Evolutionary conservation across 2,797 vertebrate species (phyloP).

Genomic region (Anabas testudineus): DNA sequence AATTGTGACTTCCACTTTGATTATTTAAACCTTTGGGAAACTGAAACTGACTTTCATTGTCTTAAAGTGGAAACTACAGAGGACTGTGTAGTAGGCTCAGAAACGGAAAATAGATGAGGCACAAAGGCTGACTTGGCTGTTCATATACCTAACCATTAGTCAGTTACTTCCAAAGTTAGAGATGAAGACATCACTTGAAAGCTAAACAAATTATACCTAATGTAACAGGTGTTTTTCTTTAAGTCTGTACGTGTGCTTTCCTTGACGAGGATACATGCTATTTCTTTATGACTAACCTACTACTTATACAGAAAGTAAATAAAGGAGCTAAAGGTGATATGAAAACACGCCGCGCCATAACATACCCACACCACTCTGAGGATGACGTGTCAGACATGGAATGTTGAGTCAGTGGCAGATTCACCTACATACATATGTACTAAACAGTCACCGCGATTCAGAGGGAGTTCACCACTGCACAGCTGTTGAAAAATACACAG

Average conservation of each 20-base stretch:
- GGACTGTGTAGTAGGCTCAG: background rate
- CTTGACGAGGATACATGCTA: background rate
- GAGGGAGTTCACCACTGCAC: background rate
- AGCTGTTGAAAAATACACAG: background rate
- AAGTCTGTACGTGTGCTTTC: background rate
- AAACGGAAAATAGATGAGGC: background rate
- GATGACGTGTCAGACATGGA: constrained; percentile 33
- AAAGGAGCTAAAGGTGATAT: background rate
- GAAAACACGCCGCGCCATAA: background rate
- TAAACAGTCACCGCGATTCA: background rate
- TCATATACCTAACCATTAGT: background rate
- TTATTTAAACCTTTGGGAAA: too few relatives aligned
- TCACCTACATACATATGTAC: background rate
- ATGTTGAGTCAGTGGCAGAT: constrained; percentile 33
- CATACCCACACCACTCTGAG: background rate
- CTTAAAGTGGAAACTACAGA: background rate
- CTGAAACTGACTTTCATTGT: background rate
- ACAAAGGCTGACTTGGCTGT: background rate
- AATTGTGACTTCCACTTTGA: background rate
- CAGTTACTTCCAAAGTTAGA: too few relatives aligned
- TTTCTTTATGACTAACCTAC: background rate
- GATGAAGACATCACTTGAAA: background rate
- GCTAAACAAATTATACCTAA: background rate
- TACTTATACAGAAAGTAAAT: background rate
- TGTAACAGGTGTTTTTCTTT: background rate